Base-by-base conservation (phyloP, 2,113 vertebrate genomes). In the Poecilia latipinna region DNA sequence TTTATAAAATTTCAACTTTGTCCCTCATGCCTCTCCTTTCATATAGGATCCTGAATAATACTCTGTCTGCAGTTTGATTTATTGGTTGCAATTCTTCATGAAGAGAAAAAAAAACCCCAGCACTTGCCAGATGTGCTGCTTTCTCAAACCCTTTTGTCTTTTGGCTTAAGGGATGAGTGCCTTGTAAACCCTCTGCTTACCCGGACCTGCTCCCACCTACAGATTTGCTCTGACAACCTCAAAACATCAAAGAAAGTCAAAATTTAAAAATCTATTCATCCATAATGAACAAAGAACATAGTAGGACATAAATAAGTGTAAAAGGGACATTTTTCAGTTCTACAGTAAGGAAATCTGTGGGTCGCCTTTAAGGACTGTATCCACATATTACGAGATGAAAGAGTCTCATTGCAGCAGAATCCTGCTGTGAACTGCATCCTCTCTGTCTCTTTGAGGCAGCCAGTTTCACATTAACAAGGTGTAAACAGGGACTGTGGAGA, bases 211-310 rank as follows among this genome's bases (percentile, higher is more conserved):
- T 89, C 77, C 68, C 62, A 75, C 80, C 69, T 74, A 70, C 68
- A 83, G 68, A 81, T 54, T 80, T 33, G 4, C 69, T 80, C 79
- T 79, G 77, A 82, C 48, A 79, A 91, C 76, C 82, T 77, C 67
- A 84, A 87, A 89, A 91, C 83, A 91, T 91, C 88, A 92, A 91
- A 92, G 88, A 71, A 51, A 33, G 42, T 76, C 44, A 75, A 86
- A 67, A 78, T 39, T 31, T 0, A 44, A 60, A 60, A 65, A 37
- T 62, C 48, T 63, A 83, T 70, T n/a, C 17, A 54, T 65, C 63
- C 61, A n/a, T 79, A 72, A 78, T 61, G 4, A 77, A 80, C 75
- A 66, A 72, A 84, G 62, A 75, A 67, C 24, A 12, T n/a, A 81
- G 19, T 44, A 17, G 37, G 48, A 44, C 31, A 69, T 28, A 70